Evolutionary conservation across 1,140 invertebrate species (phyloP).

Genomic region (Oncopeltus fasciatus): DNA sequence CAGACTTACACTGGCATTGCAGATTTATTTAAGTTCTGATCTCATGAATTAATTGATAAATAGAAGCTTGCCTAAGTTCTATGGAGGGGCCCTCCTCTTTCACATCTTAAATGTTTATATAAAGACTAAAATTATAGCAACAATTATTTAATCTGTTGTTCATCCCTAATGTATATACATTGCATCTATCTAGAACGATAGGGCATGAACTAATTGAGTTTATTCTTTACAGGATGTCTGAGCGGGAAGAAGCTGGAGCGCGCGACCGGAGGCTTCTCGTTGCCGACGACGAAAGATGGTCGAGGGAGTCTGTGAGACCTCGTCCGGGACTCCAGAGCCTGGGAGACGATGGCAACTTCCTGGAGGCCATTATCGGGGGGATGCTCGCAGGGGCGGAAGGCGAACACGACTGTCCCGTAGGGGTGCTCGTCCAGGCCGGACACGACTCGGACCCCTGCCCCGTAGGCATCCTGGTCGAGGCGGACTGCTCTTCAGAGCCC

Average conservation of each 20-base stretch:
- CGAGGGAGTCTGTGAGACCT: background rate
- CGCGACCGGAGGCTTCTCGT: background rate
- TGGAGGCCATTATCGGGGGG: slow-evolving; percentile 15
- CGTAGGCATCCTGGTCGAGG: background rate
- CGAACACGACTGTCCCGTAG: background rate
- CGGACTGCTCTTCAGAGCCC: background rate
- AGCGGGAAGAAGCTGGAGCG: background rate
- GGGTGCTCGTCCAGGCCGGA: too few relatives aligned
- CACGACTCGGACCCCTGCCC: background rate
- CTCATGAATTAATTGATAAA: too few relatives aligned
- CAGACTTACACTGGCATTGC: too few relatives aligned
- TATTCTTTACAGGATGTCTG: background rate
- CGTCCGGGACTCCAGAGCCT: slow-evolving; percentile 7
- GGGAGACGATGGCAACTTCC: slow-evolving; percentile 12
- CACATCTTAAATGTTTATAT: too few relatives aligned
- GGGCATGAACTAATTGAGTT: too few relatives aligned
- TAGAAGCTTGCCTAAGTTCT: too few relatives aligned
- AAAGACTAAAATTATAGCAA: too few relatives aligned
- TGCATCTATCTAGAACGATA: too few relatives aligned
- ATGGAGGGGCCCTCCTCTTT: too few relatives aligned
- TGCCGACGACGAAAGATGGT: background rate
- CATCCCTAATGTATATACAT: too few relatives aligned
- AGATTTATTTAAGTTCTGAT: too few relatives aligned
- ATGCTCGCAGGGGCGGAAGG: slow-evolving; percentile 10
- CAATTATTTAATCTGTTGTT: too few relatives aligned